A percentile compares a stretch with the other conserved stretches of the same genome.
These are phyloP conservation scores for Coracias cyanogaster DNA, from an alignment of 2,797 vertebrate species.

Conservation along the genomic window DNA sequence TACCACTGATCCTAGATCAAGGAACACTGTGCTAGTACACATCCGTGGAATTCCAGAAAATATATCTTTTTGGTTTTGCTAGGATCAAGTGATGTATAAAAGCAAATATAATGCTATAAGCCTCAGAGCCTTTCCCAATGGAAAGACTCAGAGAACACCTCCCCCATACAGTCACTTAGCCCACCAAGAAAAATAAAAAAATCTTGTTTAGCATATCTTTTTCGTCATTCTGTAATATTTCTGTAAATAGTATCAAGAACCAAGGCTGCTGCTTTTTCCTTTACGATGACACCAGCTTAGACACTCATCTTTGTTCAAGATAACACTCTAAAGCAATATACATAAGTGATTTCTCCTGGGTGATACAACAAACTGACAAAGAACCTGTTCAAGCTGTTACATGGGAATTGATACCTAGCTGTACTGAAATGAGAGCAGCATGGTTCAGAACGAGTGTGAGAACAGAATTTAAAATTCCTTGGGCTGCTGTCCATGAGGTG, in stretches of 20 bases:
- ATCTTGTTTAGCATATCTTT: constrained; percentile 6
- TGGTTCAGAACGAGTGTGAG: neutral
- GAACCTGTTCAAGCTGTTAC: neutral
- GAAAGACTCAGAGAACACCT: constrained; percentile 15
- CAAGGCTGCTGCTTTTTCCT: constrained; percentile 14
- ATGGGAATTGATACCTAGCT: neutral
- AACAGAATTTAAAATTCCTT: neutral
- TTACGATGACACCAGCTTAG: neutral
- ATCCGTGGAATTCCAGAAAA: neutral
- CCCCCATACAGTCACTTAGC: neutral
- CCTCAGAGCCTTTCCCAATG: neutral
- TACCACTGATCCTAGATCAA: neutral
- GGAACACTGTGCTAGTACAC: neutral
- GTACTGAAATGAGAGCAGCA: neutral
- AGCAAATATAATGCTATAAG: neutral
- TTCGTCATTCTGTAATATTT: constrained; percentile 32
- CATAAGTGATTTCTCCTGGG: neutral
- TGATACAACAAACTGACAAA: neutral
- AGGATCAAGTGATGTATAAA: neutral
- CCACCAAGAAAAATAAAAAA: neutral
- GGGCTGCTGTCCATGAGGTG: neutral
- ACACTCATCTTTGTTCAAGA: neutral
- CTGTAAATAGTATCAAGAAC: neutral
- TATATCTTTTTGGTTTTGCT: neutral
- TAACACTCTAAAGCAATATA: neutral